Evolutionary conservation across 2,113 vertebrate genomes (phyloP).

Genomic region (Syngnathus floridae): DNA sequence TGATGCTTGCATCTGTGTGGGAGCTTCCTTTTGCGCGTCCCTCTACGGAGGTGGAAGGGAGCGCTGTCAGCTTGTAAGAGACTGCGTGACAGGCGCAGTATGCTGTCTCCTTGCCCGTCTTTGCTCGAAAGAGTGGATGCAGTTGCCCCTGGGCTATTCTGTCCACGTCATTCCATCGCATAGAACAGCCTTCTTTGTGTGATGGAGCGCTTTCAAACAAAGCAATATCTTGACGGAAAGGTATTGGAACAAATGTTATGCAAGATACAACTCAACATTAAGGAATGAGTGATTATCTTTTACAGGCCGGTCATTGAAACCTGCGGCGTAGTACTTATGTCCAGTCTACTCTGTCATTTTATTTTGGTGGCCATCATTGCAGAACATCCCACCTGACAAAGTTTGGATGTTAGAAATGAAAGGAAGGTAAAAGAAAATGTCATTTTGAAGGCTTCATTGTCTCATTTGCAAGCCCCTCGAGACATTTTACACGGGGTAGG

Average conservation of each 20-base stretch:
- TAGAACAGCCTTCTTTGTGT: slow-evolving; percentile 5
- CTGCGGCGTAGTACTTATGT: no score
- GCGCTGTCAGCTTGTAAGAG: slow-evolving; percentile 43
- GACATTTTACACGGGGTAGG: background rate
- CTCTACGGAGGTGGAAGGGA: slow-evolving; percentile 44
- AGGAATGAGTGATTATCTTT: no score
- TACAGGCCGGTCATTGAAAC: no score
- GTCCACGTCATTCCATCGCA: slow-evolving; percentile 21
- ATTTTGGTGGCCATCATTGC: background rate
- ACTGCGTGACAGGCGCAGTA: slow-evolving; percentile 22
- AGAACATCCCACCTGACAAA: background rate
- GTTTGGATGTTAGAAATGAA: background rate
- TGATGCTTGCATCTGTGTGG: slow-evolving; percentile 59
- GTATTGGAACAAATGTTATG: slow-evolving; percentile 7
- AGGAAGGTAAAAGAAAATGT: background rate
- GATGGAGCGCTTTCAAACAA: slow-evolving; percentile 8
- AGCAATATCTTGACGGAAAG: background rate
- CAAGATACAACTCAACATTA: background rate
- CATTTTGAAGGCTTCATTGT: background rate
- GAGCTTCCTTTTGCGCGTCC: slow-evolving; percentile 41
- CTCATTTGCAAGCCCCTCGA: background rate
- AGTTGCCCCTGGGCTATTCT: slow-evolving; percentile 42
- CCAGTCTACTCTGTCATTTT: background rate
- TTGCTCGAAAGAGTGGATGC: slow-evolving; percentile 41
- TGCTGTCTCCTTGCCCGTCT: slow-evolving; percentile 46